Percentiles rank a stretch among this genome's conserved stretches.
phyloP scores from a whole-genome alignment of 2,797 vertebrate species.

The Pachyuromys duprasi region DNA sequence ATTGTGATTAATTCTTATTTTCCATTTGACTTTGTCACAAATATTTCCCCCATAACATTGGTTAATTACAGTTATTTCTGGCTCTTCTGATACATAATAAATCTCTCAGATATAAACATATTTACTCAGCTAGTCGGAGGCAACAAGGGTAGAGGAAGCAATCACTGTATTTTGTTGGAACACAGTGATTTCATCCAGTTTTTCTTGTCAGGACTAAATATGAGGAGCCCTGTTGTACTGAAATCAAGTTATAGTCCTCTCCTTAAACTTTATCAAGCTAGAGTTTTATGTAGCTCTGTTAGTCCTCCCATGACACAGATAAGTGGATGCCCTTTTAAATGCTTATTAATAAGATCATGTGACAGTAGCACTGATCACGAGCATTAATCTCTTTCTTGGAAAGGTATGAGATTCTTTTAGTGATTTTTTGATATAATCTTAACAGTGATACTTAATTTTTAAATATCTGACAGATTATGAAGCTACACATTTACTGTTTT shows the following conservation, averaged over 20 bases:
- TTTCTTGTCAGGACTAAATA: slow-evolving; percentile 12
- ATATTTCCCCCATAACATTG: slow-evolving; percentile 57
- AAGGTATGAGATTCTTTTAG: slow-evolving; percentile 45
- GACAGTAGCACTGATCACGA: slow-evolving; percentile 44
- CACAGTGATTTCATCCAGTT: slow-evolving; percentile 16
- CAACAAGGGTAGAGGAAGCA: not conserved
- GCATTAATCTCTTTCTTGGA: slow-evolving; percentile 58
- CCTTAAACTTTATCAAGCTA: slow-evolving; percentile 34
- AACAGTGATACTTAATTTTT: slow-evolving; percentile 53
- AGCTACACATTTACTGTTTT: slow-evolving; percentile 7
- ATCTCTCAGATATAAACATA: slow-evolving; percentile 47
- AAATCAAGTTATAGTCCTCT: slow-evolving; percentile 6
- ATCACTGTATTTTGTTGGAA: not conserved
- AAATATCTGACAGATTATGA: slow-evolving; percentile 25
- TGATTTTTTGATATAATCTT: slow-evolving; percentile 61
- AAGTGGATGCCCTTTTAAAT: slow-evolving; percentile 69
- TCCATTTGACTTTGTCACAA: slow-evolving; percentile 57
- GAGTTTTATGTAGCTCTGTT: slow-evolving; percentile 30
- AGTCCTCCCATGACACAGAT: slow-evolving; percentile 22
- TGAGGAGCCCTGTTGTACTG: not conserved
- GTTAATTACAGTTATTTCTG: slow-evolving; percentile 59
- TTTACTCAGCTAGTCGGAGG: slow-evolving; percentile 23
- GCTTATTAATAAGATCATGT: slow-evolving; percentile 57
- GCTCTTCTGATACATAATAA: slow-evolving; percentile 15
- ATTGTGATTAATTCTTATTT: slow-evolving; percentile 54